These are phyloP conservation scores for Myopa tessellatipennis DNA, from an alignment of 2,888 invertebrate genomes.

Conservation along the genomic window DNA sequence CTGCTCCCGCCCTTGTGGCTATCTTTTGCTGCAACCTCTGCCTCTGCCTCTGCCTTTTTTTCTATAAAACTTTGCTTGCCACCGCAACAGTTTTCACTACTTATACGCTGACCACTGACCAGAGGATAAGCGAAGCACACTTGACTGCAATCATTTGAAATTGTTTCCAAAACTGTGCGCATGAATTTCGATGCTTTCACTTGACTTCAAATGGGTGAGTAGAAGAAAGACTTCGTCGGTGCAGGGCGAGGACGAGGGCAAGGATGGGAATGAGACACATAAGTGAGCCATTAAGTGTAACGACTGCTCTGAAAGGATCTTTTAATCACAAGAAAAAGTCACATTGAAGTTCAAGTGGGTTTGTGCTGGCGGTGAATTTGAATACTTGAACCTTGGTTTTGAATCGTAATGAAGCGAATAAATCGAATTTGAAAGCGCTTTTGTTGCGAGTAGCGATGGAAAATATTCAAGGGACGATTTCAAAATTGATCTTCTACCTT, in stretches of 20 bases:
- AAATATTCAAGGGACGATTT: too few species aligned
- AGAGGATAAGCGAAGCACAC: constrained; percentile 14
- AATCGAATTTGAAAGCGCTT: neutral
- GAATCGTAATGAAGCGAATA: neutral
- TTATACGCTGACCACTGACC: neutral
- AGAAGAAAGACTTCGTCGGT: too few species aligned
- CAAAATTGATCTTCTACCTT: too few species aligned
- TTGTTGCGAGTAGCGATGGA: neutral
- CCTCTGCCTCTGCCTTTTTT: too few species aligned
- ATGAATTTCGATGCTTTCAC: neutral
- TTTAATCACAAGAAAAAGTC: constrained; percentile 13
- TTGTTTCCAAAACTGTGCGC: constrained; percentile 11
- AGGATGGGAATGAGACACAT: neutral
- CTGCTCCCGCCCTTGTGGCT: neutral
- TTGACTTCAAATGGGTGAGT: neutral
- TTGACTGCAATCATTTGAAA: constrained; percentile 23
- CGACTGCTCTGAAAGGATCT: neutral
- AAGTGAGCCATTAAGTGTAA: neutral
- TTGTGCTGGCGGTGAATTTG: neutral
- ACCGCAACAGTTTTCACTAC: neutral
- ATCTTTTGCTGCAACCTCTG: too few species aligned
- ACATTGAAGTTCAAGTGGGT: neutral
- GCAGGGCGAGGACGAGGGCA: neutral
- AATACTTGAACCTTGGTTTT: neutral
- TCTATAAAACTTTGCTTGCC: too few species aligned